Evolutionary conservation across 2,888 invertebrate species (phyloP), one percentile per base, ranked within the genome.

Genomic region (Laspeyria flexula): DNA sequence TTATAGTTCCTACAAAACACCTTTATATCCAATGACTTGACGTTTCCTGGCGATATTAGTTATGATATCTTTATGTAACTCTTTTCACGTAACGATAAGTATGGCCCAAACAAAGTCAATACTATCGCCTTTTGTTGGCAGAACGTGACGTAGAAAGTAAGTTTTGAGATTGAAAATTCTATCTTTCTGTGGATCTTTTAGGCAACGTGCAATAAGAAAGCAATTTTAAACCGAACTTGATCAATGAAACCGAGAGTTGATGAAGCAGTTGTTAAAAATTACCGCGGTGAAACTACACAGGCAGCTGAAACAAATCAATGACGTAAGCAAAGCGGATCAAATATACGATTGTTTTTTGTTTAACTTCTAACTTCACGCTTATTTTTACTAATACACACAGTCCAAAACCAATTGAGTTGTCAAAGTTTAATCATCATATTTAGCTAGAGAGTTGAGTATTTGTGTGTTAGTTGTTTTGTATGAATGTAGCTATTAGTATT

Each of bases 211-310:
- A 81, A 75, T 81, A 81, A 72, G 79, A 81, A 77, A 78, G 73
- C 67, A 75, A 80, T 81, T 80, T 75, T 56, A 61, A 73, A 59
- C 33, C 49, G 55, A 66, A 66, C 60, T 48, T 49, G 53, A 54
- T 63, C 50, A 79, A 79, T 65, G 83, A 89, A 88, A 90, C 70
- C 53, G 83, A 89, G 74, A 88, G 83, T 85, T 65, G 65, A 79
- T 71, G 68, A 68, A 70, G 69, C 58, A 60, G 60, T 70, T 65
- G 72, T 76, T 69, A 54, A 39, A 39, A 44, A 72, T 57, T 56
- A 60, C 60, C 65, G 35, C 42, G 50, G 40, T 44, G 34, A 52
- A 34, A 45, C 29, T 46, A 41, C 45, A 59, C 16, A n/a, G 40
- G 27, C 50, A 47, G 50, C 67, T 50, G 53, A 54, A 48, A 54